Base-by-base conservation (phyloP, 1,140 invertebrate species). In the Drosophila tani region DNA sequence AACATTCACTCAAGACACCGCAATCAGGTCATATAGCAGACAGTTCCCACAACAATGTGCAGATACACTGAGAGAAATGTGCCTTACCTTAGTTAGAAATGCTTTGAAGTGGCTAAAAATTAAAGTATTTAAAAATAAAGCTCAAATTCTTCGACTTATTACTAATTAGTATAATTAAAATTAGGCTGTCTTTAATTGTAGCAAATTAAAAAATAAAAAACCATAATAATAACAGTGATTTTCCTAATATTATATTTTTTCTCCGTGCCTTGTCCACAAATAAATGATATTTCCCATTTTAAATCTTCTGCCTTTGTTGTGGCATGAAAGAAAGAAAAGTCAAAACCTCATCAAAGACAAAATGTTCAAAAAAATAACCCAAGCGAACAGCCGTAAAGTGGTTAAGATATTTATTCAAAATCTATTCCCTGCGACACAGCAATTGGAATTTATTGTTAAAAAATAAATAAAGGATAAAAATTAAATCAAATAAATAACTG, bases 11-110 rank as follows among this genome's bases (percentile, higher is more conserved):
- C 40, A 71, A 70, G 68, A 41, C 35, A 49, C 69, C 69, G 38
- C 69, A 73, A 71, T 71, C 51, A 71, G 69, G 69, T 73, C 69
- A 73, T 24, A 43, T 32, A 9, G 19, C 43, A 55, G 65, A 29
- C 68, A 40, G 49, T 11, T 38, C 27, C 64, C 43, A 45, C 58
- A 24, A 47, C 63, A 59, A 32, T 59, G 43, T 27, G 21, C 40
- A 68, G 58, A 67, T 67, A 65, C 32, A 53, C 51, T 35, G n/a
- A 27, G 14, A 17, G 27, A 5, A 19, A 45, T 9, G 17, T 11
- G 29, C 29, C 29, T 7, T 29, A 29, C 0, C 6, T 29, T 29
- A 24, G 4, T 24, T 24, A 3, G 21, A 24, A 24, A 24, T 24
- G 21, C 21, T 24, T 24, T 24, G 21, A 24, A 24, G 21, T 24